Percentiles rank a stretch among this genome's conserved stretches.
phyloP scores from a whole-genome alignment of 2,113 vertebrate genomes.

The Sinocyclocheilus anophthalmus region DNA sequence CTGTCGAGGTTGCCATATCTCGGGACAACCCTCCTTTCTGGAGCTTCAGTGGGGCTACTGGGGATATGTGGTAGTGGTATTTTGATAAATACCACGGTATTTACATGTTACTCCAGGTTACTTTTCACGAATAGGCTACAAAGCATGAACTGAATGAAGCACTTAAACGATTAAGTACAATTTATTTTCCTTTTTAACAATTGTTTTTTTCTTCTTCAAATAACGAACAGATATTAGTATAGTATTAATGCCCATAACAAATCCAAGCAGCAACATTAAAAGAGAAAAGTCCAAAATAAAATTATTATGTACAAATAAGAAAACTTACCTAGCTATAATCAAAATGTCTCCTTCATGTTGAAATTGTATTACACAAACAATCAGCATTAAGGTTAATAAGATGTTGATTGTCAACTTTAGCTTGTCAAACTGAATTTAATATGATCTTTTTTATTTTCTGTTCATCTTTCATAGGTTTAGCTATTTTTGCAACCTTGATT shows the following conservation, averaged over 20 bases:
- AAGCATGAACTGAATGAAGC: no score
- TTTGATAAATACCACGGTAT: not conserved
- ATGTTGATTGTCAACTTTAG: no score
- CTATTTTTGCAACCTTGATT: no score
- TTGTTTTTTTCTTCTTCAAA: no score
- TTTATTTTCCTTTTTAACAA: no score
- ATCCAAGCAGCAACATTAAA: not conserved
- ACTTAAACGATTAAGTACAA: no score
- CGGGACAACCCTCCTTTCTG: not conserved
- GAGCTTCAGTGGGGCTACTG: not conserved
- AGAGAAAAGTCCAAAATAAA: not conserved
- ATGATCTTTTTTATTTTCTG: no score
- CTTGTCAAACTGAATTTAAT: no score
- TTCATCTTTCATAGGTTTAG: no score
- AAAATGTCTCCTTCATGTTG: not conserved
- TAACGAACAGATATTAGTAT: no score
- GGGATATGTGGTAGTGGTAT: not conserved
- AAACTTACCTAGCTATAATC: no score
- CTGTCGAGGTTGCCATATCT: slow-evolving; percentile 34
- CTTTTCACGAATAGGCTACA: not conserved
- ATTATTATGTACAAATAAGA: not conserved
- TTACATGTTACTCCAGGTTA: not conserved
- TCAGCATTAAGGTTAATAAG: not conserved
- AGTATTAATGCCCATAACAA: no score
- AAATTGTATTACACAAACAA: not conserved